Evolutionary conservation across 2,888 invertebrate species (phyloP).

Genomic region (Portevinia maculata): DNA sequence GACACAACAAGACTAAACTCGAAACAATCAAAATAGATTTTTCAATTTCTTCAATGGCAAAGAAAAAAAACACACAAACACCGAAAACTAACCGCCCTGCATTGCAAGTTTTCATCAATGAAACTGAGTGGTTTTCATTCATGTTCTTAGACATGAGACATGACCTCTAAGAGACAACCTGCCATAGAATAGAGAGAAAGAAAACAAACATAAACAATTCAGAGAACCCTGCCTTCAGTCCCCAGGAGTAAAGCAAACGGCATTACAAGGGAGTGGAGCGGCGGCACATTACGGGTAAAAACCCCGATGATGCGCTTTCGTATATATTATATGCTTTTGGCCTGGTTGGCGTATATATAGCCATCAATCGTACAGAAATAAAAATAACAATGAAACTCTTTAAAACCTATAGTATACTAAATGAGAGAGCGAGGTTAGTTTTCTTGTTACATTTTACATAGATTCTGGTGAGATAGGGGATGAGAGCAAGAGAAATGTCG

Average conservation of each 20-base stretch:
- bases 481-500: background rate
- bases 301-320: constrained; percentile 39
- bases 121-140: constrained; percentile 61
- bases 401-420: constrained; percentile 49
- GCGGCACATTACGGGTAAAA: constrained; percentile 14
- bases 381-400: constrained; percentile 66
- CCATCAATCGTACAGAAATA: constrained; percentile 32
- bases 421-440: constrained; percentile 64
- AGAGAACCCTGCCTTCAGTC: constrained; percentile 24
- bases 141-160: constrained; percentile 71
- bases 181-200: constrained; percentile 65
- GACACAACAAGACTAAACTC: background rate
- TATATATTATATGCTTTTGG: constrained; percentile 28
- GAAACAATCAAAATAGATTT: constrained; percentile 3
- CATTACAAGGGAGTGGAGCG: constrained; percentile 37
- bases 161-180: constrained; percentile 72
- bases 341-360: background rate
- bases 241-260: background rate
- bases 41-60: background rate
- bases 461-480: constrained; percentile 6
- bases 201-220: constrained; percentile 72
- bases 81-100: constrained; percentile 28
- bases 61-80: constrained; percentile 4
- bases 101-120: constrained; percentile 65
- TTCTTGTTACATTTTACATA: constrained; percentile 28